A percentile compares a stretch with the other conserved stretches of the same genome.
These are phyloP conservation scores for Platichthys flesus DNA, from an alignment of 2,113 vertebrate species.

Conservation along the genomic window DNA sequence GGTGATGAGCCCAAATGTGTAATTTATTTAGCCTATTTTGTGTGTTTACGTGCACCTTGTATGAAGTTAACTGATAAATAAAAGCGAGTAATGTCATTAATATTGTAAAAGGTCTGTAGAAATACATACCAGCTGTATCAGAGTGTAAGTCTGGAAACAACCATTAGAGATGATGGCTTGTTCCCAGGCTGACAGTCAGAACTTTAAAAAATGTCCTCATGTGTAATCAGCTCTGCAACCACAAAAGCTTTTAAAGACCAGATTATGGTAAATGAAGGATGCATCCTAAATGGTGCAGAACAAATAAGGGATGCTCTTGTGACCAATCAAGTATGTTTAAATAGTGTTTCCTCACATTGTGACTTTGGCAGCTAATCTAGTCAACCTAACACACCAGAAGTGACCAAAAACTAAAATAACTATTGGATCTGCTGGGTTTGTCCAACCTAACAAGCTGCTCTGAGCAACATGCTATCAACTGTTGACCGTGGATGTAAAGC, in stretches of 20 bases:
- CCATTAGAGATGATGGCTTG: not conserved
- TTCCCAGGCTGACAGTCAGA: not conserved
- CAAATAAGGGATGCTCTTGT: constrained; percentile 26
- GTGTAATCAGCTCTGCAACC: not conserved
- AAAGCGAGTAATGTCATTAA: not conserved
- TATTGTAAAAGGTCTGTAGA: not conserved
- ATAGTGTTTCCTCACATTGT: constrained; percentile 35
- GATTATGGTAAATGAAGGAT: not conserved
- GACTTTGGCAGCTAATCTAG: constrained; percentile 22
- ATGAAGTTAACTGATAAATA: not conserved
- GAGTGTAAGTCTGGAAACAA: not conserved
- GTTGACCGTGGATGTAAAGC: constrained; percentile 61
- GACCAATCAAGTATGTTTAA: not conserved
- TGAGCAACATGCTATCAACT: constrained; percentile 42
- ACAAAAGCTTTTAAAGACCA: constrained; percentile 2
- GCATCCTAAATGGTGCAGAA: constrained; percentile 6
- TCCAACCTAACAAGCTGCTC: constrained; percentile 10
- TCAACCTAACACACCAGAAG: constrained; percentile 1
- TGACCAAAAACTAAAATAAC: constrained; percentile 12
- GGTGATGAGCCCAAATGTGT: not conserved
- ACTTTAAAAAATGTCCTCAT: not conserved
- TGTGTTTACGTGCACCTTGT: not conserved
- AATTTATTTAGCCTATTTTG: not conserved
- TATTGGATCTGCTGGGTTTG: constrained; percentile 16
- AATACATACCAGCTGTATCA: not conserved